Percentiles rank a stretch among this genome's conserved stretches.
Evolutionary conservation across 2,888 invertebrate species (phyloP).

Genomic region (Drosophila algonquin): DNA sequence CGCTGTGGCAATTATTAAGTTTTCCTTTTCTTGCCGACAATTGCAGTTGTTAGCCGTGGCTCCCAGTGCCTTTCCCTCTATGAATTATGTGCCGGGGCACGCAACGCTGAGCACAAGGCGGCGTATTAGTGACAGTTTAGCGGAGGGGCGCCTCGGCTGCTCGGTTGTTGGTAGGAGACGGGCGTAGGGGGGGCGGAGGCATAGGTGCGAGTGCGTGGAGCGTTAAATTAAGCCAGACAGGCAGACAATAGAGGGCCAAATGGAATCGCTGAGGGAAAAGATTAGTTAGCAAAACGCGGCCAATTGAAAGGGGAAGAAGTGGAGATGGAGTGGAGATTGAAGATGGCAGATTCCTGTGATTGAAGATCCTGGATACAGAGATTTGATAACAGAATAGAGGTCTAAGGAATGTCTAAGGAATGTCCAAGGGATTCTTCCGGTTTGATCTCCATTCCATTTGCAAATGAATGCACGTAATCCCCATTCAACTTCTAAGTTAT

Average conservation of each 20-base stretch:
- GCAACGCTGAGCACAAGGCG: conserved; percentile 70
- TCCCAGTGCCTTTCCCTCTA: conserved; percentile 14
- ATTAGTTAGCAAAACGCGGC: conserved; percentile 5
- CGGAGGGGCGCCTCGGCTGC: not conserved
- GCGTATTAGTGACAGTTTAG: conserved; percentile 76
- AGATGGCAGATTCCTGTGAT: not conserved
- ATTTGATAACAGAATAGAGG: too few relatives aligned
- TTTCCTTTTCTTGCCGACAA: conserved; percentile 35
- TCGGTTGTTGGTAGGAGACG: too few relatives aligned
- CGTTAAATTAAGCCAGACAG: conserved; percentile 69
- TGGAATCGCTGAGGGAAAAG: not conserved
- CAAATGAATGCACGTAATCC: too few relatives aligned
- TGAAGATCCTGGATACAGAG: too few relatives aligned
- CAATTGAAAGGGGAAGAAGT: conserved; percentile 9
- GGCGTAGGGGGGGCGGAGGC: not conserved
- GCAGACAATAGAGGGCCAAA: conserved; percentile 18
- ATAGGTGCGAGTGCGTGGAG: conserved; percentile 61
- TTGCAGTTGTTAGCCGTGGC: conserved; percentile 31
- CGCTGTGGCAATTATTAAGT: conserved; percentile 49
- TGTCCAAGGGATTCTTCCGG: too few relatives aligned
- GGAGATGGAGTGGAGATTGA: too few relatives aligned
- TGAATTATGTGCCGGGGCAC: conserved; percentile 67
- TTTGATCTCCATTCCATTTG: too few relatives aligned
- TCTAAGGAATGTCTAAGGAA: too few relatives aligned
- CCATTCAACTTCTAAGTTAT: not conserved